These are phyloP conservation scores for Trachelus iudaicus DNA, from an alignment of 2,888 invertebrate species.

Conservation along the genomic window DNA sequence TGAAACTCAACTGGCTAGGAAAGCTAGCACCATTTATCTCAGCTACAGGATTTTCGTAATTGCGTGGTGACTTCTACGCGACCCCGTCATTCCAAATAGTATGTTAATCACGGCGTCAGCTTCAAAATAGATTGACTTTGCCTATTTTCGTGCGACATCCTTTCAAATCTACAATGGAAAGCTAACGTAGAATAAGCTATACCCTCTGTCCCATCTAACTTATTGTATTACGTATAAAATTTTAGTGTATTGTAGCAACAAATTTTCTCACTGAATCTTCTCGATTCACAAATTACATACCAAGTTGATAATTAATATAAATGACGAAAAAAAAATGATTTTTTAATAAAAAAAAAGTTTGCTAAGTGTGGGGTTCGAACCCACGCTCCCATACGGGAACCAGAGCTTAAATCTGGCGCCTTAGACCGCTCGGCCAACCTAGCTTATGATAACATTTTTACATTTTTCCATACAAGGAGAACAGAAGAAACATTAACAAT, in stretches of 20 bases:
- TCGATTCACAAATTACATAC: too few relatives aligned
- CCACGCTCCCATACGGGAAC: slow-evolving; percentile 75
- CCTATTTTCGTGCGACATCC: neutral
- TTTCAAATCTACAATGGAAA: neutral
- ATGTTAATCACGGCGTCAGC: neutral
- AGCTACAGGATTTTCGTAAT: neutral
- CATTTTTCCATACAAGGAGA: neutral
- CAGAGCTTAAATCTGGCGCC: slow-evolving; percentile 78
- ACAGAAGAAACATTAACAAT: neutral
- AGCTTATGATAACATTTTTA: slow-evolving; percentile 51
- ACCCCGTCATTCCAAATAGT: neutral
- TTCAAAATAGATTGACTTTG: slow-evolving; percentile 1
- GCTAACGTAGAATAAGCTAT: neutral
- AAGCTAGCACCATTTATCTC: slow-evolving; percentile 36
- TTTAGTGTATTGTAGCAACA: neutral
- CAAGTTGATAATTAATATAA: neutral
- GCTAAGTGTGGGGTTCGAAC: slow-evolving; percentile 78
- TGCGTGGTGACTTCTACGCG: slow-evolving; percentile 2
- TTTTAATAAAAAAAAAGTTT: slow-evolving; percentile 51
- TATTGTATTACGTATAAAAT: neutral
- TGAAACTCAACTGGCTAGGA: slow-evolving; percentile 4
- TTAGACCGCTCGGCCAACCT: slow-evolving; percentile 79
- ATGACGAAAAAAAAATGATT: neutral
- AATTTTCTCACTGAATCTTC: too few relatives aligned
- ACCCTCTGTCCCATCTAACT: neutral